Conservation (phyloP, 2,888 invertebrate genomes). For the Nineta flava region DNA sequence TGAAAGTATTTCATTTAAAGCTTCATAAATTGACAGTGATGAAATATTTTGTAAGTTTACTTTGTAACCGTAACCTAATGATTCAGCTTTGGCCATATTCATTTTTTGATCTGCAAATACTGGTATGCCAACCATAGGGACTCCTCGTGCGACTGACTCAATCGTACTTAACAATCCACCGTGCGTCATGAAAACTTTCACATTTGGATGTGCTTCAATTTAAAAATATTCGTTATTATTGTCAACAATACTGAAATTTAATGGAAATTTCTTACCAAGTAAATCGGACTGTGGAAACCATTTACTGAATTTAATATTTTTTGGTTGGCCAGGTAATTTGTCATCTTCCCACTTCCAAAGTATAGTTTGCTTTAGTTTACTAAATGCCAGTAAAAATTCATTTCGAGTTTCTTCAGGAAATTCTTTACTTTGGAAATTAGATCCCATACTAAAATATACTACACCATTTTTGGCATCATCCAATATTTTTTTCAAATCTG, state of each 20-base stretch:
- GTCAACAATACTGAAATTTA: too few relatives aligned
- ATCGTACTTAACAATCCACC: conserved; percentile 1
- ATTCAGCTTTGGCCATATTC: not conserved
- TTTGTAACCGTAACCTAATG: not conserved
- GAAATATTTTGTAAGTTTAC: conserved; percentile 1
- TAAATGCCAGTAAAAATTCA: conserved; percentile 3
- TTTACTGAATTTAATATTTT: conserved; percentile 25
- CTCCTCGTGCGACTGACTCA: not conserved
- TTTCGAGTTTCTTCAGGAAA: conserved; percentile 16
- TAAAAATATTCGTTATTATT: not conserved
- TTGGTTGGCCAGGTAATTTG: conserved; percentile 21
- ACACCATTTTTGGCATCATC: conserved; percentile 20
- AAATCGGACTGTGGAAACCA: conserved; percentile 29
- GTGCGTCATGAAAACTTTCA: conserved; percentile 2
- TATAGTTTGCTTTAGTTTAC: conserved; percentile 18
- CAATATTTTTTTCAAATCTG: conserved; percentile 19
- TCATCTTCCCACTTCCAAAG: conserved; percentile 35
- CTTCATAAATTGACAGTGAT: not conserved
- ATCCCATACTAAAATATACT: conserved; percentile 24
- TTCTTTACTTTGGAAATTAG: conserved; percentile 18
- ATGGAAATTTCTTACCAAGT: conserved; percentile 11
- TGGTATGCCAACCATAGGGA: not conserved
- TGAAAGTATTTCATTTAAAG: not conserved
- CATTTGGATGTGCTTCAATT: conserved; percentile 3
- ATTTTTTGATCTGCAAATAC: conserved; percentile 1